Base-by-base conservation (phyloP, 2,888 invertebrate species). In the Xylota sylvarum region DNA sequence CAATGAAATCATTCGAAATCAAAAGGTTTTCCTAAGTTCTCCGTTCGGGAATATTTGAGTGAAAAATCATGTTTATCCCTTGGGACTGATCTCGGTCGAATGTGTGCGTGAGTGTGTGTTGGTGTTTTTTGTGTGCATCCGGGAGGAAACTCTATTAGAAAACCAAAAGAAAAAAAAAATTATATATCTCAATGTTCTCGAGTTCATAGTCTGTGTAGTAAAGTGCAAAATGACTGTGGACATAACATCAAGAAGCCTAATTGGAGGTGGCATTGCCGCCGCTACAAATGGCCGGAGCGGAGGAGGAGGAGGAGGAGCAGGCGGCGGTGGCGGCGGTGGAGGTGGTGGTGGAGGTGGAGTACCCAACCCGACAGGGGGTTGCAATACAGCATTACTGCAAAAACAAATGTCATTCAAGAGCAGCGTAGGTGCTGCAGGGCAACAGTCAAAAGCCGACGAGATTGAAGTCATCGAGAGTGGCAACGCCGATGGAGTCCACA, bases 361-460 rank as follows among this genome's bases (percentile, higher is more conserved):
- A 80, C 90, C 91, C 9, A 91, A 91, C 74, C 90, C 91, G 40
- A 89, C 89, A 14, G 91, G 91, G 5, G 91, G 91, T 14, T 90
- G 90, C 62, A 90, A 90, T 70, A 90, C 90, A n/a, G 89, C 91
- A 10, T 84, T 91, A 19, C 87, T 91, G 17, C 92, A 92, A 67
- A 92, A 92, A 67, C 92, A 92, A 84, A 89, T 92, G 89, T 91
- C 92, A 32, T 91, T 92, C 77, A 92, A 92, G 60, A 90, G 90
- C 9, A 90, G 91, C 43, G 91, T 91, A n/a, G 90, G 90, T 12
- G 89, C 89, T 2, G 88, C 89, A 4, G 90, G 89, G 32, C 91
- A 90, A 58, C 89, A 89, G n/a, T 89, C 90, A 19, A 92, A 92
- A 79, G 84, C 90, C 12, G 92, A 92, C 81, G 92, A 92, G 85